Base-by-base conservation (phyloP, 2,113 vertebrate species). In the Alligator mississippiensis region DNA sequence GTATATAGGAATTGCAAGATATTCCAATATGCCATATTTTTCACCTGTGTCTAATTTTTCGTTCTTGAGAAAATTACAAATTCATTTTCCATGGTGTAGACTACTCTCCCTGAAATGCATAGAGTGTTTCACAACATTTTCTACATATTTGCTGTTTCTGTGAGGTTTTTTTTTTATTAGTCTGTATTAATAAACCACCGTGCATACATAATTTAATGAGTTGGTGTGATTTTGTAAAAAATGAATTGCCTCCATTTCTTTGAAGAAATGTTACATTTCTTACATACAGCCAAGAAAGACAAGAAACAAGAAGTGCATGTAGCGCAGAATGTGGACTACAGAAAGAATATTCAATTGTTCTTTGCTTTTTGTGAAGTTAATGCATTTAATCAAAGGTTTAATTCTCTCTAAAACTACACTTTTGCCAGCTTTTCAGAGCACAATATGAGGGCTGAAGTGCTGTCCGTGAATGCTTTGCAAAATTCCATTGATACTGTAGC, bases 361-460 rank as follows among this genome's bases (percentile, higher is more conserved):
- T 84, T 93, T 94, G 83, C 76, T 79, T 89, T 93, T 77, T 82
- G 74, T 92, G 90, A 96, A 95, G 82, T 21, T 34, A 93, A 95
- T 95, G 88, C 84, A 92, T 92, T 97, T 94, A 94, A 93, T 94
- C 88, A 96, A 93, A 94, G 79, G 55, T 61, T 95, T 95, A 92
- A 93, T 94, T 95, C 60, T 92, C 91, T 93, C 58, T 54, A 85
- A 93, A 81, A 62, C 88, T 93, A 94, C 83, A 82, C 79, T 95
- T 96, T 96, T 79, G 66, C 61, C 79, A 86, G 89, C 77, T 93
- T 96, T 93, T 94, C 87, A 94, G 81, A 47, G 22, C 11, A 62
- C 72, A 28, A 11, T 11, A 7, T 83, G 90, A 90, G 63, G 81
- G 68, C 84, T 66, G 68, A 94, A 96, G 91, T 15, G 18, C 79